Evolutionary conservation across 2,797 vertebrate species (phyloP), one percentile per base, ranked within the genome.

Genomic region (Hoplostethus mediterraneus): DNA sequence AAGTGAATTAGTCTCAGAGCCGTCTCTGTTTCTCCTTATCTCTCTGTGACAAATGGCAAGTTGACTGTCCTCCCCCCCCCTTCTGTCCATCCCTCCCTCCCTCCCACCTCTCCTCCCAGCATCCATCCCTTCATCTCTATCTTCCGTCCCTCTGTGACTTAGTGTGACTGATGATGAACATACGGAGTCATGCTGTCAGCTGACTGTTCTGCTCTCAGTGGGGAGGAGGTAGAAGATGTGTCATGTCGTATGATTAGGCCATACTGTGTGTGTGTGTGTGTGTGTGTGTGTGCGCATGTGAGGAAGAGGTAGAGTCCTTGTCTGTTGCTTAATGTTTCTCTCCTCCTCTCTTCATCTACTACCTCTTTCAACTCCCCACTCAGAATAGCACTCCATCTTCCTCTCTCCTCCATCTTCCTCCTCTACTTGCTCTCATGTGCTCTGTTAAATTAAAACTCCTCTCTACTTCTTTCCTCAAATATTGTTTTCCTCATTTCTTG

Each of bases 151-250:
- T 49, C 73, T 72, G 71, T 85, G 67, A 68, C 69, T 73, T 4
- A 55, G 65, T 68, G 75, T 55, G 81, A 81, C 71, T 78, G 67
- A 79, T 74, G 11, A 45, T 16, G 52, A 76, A 75, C 83, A 83
- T 87, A 73, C 70, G 73, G 83, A 72, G 79, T 66, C 52, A 66
- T 48, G 48, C 73, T 55, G 74, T 66, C 70, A 86, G 90, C 45
- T 30, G 69, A 80, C 75, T 69, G 5, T 14, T 70, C 58, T 62
- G 73, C 16, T 17, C 61, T 28, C 16, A 62, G 66, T 38, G 40
- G 78, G 54, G 65, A 30, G 59, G 63, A 65, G 0, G 47, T 47
- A 51, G 59, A 67, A 33, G 40, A 59, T 6, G 38, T 61, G 65
- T 76, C 63, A n/a, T 36, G 71, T 82, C 76, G 62, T 48, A 42